Conservation (phyloP, 2,888 invertebrate species). For the Epistrophella euchroma region DNA sequence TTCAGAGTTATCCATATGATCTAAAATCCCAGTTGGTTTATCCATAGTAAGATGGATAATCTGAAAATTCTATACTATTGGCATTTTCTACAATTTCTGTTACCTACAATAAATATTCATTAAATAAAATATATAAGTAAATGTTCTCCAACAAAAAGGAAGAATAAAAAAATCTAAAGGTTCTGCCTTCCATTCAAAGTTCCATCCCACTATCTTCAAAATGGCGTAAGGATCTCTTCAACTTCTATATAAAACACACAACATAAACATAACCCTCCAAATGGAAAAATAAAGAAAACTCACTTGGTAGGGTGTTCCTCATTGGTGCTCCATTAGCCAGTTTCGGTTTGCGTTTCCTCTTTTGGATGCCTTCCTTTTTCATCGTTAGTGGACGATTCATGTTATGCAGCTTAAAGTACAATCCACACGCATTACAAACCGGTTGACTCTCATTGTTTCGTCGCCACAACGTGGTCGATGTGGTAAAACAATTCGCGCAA, state of each 20-base stretch:
- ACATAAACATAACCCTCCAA: not conserved
- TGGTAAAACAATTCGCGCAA: constrained; percentile 88
- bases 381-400: constrained; percentile 96
- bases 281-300: constrained; percentile 70
- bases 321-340: constrained; percentile 80
- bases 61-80: too few relatives aligned
- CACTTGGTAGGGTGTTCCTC: constrained; percentile 80
- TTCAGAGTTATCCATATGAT: too few relatives aligned
- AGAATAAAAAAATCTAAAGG: not conserved
- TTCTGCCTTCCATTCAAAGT: constrained; percentile 6
- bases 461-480: constrained; percentile 92
- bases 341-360: constrained; percentile 96
- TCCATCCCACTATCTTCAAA: constrained; percentile 55
- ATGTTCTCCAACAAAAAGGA: not conserved
- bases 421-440: constrained; percentile 92
- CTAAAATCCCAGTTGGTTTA: too few relatives aligned
- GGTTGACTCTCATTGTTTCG: constrained; percentile 94
- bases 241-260: not conserved
- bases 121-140: not conserved
- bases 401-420: constrained; percentile 83
- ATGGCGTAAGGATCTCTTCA: constrained; percentile 54
- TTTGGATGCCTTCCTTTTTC: constrained; percentile 99
- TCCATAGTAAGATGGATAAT: too few relatives aligned
- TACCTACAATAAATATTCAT: not conserved
- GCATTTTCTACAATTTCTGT: too few relatives aligned